phyloP scores from a whole-genome alignment of 2,888 invertebrate species.

The Drosophila trichaetosa region DNA sequence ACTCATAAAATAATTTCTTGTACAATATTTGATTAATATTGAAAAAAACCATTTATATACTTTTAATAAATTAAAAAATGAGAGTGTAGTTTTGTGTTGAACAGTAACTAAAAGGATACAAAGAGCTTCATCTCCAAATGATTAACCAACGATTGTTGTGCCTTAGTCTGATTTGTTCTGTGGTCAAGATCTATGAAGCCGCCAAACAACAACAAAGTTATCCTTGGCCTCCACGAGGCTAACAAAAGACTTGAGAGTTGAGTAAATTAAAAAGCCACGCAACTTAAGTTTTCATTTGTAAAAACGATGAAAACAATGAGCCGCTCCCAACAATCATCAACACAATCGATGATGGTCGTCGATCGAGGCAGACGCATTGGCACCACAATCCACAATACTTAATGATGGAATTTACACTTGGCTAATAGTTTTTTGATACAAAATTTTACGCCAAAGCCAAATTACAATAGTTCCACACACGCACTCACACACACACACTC shows the following conservation, averaged over 20 bases:
- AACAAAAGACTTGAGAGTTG: slow-evolving; percentile 40
- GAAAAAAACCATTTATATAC: background rate
- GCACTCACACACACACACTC: slow-evolving; percentile 30
- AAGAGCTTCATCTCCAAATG: background rate
- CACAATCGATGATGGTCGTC: slow-evolving; percentile 17
- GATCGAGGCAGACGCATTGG: slow-evolving; percentile 62
- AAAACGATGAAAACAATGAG: slow-evolving; percentile 46
- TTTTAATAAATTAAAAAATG: background rate
- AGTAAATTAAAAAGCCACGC: slow-evolving; percentile 64
- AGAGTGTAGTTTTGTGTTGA: rapidly evolving
- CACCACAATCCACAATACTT: slow-evolving; percentile 55
- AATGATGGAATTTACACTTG: slow-evolving; percentile 70
- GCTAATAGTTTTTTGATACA: slow-evolving; percentile 79
- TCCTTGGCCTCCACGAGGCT: slow-evolving; percentile 33
- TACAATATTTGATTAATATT: background rate
- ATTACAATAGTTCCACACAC: slow-evolving; percentile 62
- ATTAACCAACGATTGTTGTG: slow-evolving; percentile 1
- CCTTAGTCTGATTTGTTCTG: slow-evolving; percentile 30
- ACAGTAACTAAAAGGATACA: background rate
- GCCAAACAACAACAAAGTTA: slow-evolving; percentile 29
- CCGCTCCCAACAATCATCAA: slow-evolving; percentile 39
- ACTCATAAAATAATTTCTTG: background rate
- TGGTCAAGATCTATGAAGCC: slow-evolving; percentile 41
- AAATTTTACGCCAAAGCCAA: slow-evolving; percentile 74
- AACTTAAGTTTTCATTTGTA: slow-evolving; percentile 58